Conservation (phyloP, 2,113 vertebrate genomes). For the Tachuris rubrigastra region DNA sequence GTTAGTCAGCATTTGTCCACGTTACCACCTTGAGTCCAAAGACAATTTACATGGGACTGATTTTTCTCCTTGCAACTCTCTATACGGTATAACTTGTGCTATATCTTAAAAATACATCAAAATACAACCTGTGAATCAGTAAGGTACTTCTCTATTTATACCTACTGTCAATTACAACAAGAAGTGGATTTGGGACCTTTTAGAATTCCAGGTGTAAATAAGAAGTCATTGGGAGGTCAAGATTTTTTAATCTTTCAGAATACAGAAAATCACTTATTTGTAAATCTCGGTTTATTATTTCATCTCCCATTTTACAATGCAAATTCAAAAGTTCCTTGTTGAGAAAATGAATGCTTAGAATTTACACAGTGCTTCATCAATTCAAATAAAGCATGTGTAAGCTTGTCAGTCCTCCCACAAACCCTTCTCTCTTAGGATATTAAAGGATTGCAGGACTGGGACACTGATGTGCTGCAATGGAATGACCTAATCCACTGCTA, state of each 20-base stretch:
- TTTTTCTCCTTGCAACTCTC: neutral
- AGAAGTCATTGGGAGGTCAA: neutral
- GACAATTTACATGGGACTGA: neutral
- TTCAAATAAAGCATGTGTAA: neutral
- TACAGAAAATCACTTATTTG: neutral
- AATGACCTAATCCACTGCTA: neutral
- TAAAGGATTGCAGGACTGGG: neutral
- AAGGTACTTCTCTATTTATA: neutral
- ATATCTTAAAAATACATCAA: neutral
- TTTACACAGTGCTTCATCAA: neutral
- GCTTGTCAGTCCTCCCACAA: neutral
- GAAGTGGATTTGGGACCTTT: neutral
- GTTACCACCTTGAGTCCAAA: neutral
- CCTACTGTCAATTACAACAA: neutral
- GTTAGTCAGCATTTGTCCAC: neutral
- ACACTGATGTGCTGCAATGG: neutral
- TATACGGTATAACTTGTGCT: neutral
- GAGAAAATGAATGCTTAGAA: neutral
- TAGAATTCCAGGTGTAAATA: neutral
- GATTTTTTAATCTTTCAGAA: constrained; percentile 5
- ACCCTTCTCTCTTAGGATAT: neutral
- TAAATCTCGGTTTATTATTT: neutral
- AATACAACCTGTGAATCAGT: neutral
- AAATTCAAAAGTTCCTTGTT: neutral
- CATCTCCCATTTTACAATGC: neutral